These are phyloP conservation scores for Ageneiosus marmoratus DNA, from an alignment of 2,113 vertebrate species.

Conservation along the genomic window DNA sequence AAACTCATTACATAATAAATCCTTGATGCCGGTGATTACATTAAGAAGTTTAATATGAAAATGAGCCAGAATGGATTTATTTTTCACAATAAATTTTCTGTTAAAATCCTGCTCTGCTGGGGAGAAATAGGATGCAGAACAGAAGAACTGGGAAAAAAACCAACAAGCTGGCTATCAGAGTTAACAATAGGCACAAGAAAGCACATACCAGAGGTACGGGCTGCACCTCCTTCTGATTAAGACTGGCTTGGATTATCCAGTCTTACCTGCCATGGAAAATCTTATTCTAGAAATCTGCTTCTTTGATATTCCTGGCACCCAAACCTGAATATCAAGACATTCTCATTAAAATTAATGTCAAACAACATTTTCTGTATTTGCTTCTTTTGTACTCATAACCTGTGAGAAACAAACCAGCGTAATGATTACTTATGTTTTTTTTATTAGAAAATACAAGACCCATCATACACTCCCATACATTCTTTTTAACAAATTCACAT, in stretches of 20 bases:
- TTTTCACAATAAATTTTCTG: neutral
- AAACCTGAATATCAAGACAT: constrained; percentile 11
- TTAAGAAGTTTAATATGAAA: neutral
- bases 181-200: neutral
- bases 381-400: neutral
- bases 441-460: constrained; percentile 46
- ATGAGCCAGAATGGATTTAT: neutral
- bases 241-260: constrained; percentile 58
- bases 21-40: neutral
- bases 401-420: neutral
- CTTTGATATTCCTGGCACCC: constrained; percentile 5
- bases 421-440: constrained; percentile 44
- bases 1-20: neutral
- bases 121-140: neutral
- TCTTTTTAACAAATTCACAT: constrained; percentile 16
- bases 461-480: neutral
- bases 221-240: constrained; percentile 51
- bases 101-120: too few species aligned
- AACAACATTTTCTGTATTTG: neutral
- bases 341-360: neutral
- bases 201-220: constrained; percentile 28
- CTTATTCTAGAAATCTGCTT: constrained; percentile 54
- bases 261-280: constrained; percentile 35
- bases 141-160: neutral
- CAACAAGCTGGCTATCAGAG: constrained; percentile 13